These are phyloP conservation scores for Leptonema lineaticorne DNA, from an alignment of 1,140 invertebrate genomes.

Conservation along the genomic window DNA sequence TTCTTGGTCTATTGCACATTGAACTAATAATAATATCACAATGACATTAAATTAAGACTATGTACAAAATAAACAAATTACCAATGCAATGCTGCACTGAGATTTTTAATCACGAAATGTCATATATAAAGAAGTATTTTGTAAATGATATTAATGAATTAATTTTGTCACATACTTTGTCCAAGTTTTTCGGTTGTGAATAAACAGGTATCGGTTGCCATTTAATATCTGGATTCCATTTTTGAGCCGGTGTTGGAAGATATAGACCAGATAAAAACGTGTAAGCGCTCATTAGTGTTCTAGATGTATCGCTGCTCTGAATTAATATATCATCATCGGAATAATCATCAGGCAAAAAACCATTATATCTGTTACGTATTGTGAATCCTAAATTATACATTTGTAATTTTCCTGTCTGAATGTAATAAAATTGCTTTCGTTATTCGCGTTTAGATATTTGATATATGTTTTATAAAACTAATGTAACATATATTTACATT, in stretches of 20 bases:
- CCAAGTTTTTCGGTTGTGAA: conserved; percentile 64
- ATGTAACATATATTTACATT: no score
- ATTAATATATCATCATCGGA: conserved; percentile 66
- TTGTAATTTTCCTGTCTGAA: conserved; percentile 78
- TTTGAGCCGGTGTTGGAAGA: conserved; percentile 67
- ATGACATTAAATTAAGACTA: no score
- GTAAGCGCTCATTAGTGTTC: conserved; percentile 85
- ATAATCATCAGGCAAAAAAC: conserved; percentile 65
- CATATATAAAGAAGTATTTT: no score
- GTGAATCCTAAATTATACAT: conserved; percentile 74
- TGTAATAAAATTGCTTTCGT: no score
- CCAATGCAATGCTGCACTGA: no score
- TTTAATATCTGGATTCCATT: conserved; percentile 69
- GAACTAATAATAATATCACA: no score
- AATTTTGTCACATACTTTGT: conserved; percentile 61
- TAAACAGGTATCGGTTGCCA: conserved; percentile 91
- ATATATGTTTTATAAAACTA: no score
- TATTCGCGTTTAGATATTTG: no score
- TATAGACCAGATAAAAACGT: conserved; percentile 80
- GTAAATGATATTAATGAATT: conserved; percentile 30
- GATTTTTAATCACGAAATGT: no score
- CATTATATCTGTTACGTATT: conserved; percentile 67
- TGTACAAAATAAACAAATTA: no score
- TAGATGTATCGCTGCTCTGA: conserved; percentile 74
- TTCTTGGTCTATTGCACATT: no score